phyloP scores from a whole-genome alignment of 2,113 vertebrate genomes.

The Pomatostomus ruficeps region DNA sequence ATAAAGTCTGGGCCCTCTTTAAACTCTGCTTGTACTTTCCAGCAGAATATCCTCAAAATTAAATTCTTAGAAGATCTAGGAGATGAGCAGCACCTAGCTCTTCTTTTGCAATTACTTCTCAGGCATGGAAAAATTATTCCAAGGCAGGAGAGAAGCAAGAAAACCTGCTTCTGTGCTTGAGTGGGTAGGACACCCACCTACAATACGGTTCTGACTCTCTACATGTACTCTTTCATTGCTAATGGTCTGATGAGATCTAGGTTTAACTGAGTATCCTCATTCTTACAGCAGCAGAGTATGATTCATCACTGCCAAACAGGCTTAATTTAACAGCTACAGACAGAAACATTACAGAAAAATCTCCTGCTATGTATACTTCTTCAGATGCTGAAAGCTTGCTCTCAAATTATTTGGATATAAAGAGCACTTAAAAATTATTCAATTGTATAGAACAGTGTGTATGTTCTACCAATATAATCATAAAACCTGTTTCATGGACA shows the following conservation, averaged over 20 bases:
- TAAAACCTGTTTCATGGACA: not conserved
- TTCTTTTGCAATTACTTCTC: not conserved
- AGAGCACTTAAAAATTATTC: conserved; percentile 34
- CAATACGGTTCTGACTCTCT: not conserved
- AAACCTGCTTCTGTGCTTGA: not conserved
- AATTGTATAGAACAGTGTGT: not conserved
- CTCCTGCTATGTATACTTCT: not conserved
- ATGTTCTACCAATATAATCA: not conserved
- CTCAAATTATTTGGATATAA: not conserved
- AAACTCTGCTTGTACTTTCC: rapidly evolving
- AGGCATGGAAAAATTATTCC: not conserved
- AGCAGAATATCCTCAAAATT: not conserved
- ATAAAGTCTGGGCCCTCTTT: not conserved
- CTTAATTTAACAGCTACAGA: not conserved
- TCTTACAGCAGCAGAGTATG: not conserved
- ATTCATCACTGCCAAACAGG: not conserved
- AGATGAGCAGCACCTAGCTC: not conserved
- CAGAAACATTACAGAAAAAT: not conserved
- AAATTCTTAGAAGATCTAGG: not conserved
- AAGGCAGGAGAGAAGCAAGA: not conserved
- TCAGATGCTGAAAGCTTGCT: not conserved
- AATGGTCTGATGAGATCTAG: not conserved
- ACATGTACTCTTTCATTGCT: not conserved
- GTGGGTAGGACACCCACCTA: not conserved
- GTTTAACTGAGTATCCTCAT: not conserved